Conservation (phyloP, 1,140 invertebrate genomes). For the Microplitis demolitor region DNA sequence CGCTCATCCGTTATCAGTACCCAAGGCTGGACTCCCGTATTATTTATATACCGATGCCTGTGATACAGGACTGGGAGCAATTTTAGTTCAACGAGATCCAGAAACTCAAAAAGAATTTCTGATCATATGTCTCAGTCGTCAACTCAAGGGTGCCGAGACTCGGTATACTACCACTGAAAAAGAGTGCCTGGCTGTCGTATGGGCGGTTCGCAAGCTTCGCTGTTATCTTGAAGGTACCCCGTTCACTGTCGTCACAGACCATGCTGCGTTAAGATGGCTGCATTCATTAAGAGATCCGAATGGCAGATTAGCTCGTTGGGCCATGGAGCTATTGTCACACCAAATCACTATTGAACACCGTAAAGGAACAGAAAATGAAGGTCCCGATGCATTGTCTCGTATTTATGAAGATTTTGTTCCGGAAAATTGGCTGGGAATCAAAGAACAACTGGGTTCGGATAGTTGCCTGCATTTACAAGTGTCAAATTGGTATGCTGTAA, state of each 20-base stretch:
- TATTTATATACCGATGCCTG: no score
- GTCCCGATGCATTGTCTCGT: constrained; percentile 38
- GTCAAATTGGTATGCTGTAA: no score
- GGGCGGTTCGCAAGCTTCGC: constrained; percentile 30
- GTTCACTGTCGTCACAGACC: constrained; percentile 55
- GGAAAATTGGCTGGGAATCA: no score
- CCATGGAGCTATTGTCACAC: constrained; percentile 22
- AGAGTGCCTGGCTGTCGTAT: constrained; percentile 37
- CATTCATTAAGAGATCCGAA: constrained; percentile 24
- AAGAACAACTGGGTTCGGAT: no score
- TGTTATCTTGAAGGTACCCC: constrained; percentile 47
- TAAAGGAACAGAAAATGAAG: constrained; percentile 37
- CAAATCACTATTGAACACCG: constrained; percentile 35
- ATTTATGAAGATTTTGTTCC: neutral
- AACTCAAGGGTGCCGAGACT: neutral
- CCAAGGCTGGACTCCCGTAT: no score
- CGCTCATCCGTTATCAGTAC: no score
- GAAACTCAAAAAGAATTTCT: neutral
- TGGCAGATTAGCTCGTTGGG: constrained; percentile 22
- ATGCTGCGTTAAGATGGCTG: constrained; percentile 44
- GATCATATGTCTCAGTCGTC: neutral
- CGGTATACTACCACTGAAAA: constrained; percentile 49
- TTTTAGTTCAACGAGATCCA: neutral
- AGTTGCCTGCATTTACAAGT: no score
- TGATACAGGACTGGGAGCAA: no score